A percentile compares a stretch with the other conserved stretches of the same genome.
These are phyloP conservation scores for Dyspetes luteomarginatus DNA, from an alignment of 2,888 invertebrate genomes.

Conservation along the genomic window DNA sequence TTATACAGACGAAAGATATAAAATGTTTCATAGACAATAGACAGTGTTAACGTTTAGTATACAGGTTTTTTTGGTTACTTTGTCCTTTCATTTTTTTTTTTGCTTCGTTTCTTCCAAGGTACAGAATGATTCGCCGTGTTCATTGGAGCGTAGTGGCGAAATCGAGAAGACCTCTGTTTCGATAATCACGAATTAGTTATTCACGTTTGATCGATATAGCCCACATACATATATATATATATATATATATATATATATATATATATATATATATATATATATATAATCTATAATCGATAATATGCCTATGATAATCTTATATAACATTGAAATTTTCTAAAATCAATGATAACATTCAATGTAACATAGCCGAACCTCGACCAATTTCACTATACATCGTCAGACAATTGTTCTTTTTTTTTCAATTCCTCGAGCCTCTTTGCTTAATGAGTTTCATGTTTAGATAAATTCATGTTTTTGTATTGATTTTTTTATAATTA, in stretches of 20 bases:
- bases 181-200: constrained; percentile 42
- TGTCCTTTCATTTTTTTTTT: constrained; percentile 50
- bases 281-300: constrained; percentile 18
- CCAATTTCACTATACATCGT: constrained; percentile 55
- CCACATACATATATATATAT: constrained; percentile 40
- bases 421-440: constrained; percentile 68
- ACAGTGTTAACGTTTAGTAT: constrained; percentile 76
- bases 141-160: constrained; percentile 32
- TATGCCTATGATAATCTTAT: constrained; percentile 63
- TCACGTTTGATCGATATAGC: constrained; percentile 35
- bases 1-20: constrained; percentile 79
- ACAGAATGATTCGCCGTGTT: constrained; percentile 54
- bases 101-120: constrained; percentile 44
- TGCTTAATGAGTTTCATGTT: constrained; percentile 39
- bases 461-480: constrained; percentile 43
- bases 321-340: constrained; percentile 69
- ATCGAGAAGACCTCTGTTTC: constrained; percentile 29
- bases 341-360: constrained; percentile 71
- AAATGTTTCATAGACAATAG: constrained; percentile 79
- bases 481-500: constrained; percentile 17
- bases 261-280: constrained; percentile 32
- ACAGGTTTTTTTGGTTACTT: constrained; percentile 70
- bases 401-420: constrained; percentile 59
- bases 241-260: constrained; percentile 27
- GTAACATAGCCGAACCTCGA: constrained; percentile 61